Percentiles rank a stretch among this genome's conserved stretches.
Conservation (phyloP, 2,888 invertebrate species). For the Idaea dimidiata region DNA sequence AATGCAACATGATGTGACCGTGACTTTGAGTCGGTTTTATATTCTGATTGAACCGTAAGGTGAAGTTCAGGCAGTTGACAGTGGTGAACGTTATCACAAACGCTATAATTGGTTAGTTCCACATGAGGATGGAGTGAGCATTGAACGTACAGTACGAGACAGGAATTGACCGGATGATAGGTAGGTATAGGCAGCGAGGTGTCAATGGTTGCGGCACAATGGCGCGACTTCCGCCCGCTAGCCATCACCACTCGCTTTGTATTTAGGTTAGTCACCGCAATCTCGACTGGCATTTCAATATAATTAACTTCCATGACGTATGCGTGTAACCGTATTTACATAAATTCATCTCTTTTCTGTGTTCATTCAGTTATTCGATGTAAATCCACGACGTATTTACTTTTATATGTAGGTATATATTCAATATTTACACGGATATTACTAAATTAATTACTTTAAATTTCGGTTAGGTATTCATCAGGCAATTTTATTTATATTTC, state of each 20-base stretch:
- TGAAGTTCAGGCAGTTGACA: conserved; percentile 6
- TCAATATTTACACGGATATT: background rate
- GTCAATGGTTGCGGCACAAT: conserved; percentile 79
- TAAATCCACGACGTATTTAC: conserved; percentile 12
- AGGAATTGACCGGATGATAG: conserved; percentile 72
- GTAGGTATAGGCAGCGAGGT: conserved; percentile 56
- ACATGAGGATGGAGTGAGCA: conserved; percentile 26
- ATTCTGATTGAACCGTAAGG: conserved; percentile 5
- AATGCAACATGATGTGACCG: conserved; percentile 13
- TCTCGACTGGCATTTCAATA: conserved; percentile 71
- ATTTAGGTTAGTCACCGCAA: conserved; percentile 79
- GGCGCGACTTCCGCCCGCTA: conserved; percentile 68
- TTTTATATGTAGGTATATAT: conserved; percentile 9
- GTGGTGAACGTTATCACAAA: conserved; percentile 2
- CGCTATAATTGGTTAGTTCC: conserved; percentile 12
- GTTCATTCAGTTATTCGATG: conserved; percentile 20
- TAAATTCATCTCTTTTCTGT: conserved; percentile 37
- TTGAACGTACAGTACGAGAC: conserved; percentile 43
- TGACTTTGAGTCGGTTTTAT: conserved; percentile 12
- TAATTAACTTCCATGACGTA: conserved; percentile 68
- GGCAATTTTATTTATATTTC: no score
- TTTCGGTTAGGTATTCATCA: no score
- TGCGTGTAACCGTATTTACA: conserved; percentile 52
- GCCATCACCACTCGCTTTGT: conserved; percentile 67
- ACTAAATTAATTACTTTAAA: no score